These are phyloP conservation scores for Setophaga coronata DNA, from an alignment of 2,113 vertebrate genomes.

Conservation along the genomic window DNA sequence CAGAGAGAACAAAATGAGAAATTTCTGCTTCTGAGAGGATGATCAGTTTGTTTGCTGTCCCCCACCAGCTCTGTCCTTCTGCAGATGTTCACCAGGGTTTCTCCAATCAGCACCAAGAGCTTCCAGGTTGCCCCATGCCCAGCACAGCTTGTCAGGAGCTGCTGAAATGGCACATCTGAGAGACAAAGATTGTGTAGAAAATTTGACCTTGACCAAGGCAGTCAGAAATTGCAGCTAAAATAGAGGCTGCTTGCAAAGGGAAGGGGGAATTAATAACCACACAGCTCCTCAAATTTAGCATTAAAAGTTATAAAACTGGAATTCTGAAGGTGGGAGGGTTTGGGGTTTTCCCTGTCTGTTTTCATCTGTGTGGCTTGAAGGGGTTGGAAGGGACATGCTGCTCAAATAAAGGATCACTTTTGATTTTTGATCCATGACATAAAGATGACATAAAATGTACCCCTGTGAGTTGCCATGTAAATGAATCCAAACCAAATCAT, in stretches of 20 bases:
- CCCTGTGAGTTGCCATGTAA: not conserved
- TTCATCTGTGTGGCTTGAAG: not conserved
- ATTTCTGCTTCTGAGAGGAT: not conserved
- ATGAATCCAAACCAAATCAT: constrained; percentile 30
- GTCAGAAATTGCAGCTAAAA: not conserved
- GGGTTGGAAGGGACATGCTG: not conserved
- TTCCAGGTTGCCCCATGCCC: not conserved
- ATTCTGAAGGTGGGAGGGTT: not conserved
- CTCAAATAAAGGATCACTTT: not conserved
- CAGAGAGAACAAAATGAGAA: not conserved
- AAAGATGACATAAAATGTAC: constrained; percentile 11
- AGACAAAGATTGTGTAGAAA: not conserved
- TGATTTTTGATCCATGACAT: not conserved
- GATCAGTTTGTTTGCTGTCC: not conserved
- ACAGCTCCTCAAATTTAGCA: not conserved
- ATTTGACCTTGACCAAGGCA: not conserved
- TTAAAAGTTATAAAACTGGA: not conserved
- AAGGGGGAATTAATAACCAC: not conserved
- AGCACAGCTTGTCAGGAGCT: not conserved
- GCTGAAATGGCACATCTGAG: not conserved
- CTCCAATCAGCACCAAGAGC: not conserved
- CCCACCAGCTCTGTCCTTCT: not conserved
- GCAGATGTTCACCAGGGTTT: not conserved
- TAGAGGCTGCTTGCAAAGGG: not conserved
- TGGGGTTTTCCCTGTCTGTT: not conserved